phyloP scores from a whole-genome alignment of 2,797 vertebrate species.

The Perodicticus potto region DNA sequence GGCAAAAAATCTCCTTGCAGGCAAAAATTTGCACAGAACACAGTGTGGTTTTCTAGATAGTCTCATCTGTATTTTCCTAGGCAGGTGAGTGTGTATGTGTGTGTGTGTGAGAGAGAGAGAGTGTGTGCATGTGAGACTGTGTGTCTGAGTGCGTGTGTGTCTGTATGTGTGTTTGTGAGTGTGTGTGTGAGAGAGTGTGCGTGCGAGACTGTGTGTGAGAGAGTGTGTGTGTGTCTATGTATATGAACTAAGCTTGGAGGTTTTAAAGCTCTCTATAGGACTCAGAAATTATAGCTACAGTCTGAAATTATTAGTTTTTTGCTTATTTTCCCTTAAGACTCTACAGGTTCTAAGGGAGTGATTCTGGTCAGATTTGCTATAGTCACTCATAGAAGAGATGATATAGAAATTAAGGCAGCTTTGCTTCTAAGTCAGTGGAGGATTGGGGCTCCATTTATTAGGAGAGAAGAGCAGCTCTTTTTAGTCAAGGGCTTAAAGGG shows the following conservation, averaged over 20 bases:
- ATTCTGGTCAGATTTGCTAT: not conserved
- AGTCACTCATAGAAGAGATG: not conserved
- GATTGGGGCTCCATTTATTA: too few species aligned
- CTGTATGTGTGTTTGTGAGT: too few species aligned
- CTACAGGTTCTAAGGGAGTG: not conserved
- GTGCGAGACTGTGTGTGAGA: rapidly evolving
- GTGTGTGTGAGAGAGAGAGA: not conserved
- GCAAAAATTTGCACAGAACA: not conserved
- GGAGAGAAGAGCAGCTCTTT: not conserved
- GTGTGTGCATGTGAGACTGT: rapidly evolving
- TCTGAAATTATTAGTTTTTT: not conserved
- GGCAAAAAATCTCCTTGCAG: not conserved
- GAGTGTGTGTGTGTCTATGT: not conserved
- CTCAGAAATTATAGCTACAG: not conserved
- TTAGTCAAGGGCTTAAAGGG: not conserved
- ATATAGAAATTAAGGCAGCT: not conserved
- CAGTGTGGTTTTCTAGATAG: not conserved
- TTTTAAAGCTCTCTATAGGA: not conserved
- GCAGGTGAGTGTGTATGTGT: not conserved
- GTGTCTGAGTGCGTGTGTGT: rapidly evolving
- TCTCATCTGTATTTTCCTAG: too few species aligned
- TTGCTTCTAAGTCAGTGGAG: not conserved
- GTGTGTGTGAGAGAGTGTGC: too few species aligned
- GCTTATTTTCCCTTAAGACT: not conserved
- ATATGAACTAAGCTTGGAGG: not conserved